Base-by-base conservation (phyloP, 2,888 invertebrate species). In the Pachycephus smyrnensis region DNA sequence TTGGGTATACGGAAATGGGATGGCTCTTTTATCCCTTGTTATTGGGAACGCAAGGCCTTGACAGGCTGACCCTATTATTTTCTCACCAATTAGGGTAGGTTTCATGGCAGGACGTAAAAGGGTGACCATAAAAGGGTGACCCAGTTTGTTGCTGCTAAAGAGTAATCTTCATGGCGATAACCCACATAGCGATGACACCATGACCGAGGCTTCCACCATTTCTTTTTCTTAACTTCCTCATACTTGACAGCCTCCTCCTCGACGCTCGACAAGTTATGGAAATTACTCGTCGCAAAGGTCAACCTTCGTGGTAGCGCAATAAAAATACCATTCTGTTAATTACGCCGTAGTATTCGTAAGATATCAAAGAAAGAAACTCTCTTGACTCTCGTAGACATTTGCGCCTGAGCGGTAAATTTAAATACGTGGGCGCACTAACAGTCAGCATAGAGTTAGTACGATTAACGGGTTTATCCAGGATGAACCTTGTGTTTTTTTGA, bases 121-220 rank as follows among this genome's bases (percentile, higher is more conserved):
- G 77, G 77, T 77, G 78, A 78, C 78, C 78, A 33, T 76, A 71
- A 77, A 77, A 77, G 77, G 77, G 77, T 77, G 78, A 78, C 78
- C 78, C 75, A 78, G 55, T 73, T 77, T 71, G 12, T 33, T 4
- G 33, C 12, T 15, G 71, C 32, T 31, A 0, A 71, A 23, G 32
- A 71, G 71, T 71, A 71, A 71, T 71, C 71, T 33, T 71, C 12
- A 3, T 9, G 12, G 33, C 71, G 12, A 71, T 71, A 71, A 71
- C 71, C 31, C 71, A 33, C 71, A 30, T 31, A 71, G 71, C 12
- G 32, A 71, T 33, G 71, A 71, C 71, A 31, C 30, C 71, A 71
- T 32, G 6, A 31, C 9, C 71, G 71, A 71, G 31, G 9, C 55
- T 23, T 55, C 23, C 23, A 55, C 23, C 2, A 1, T 15, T 55